Evolutionary conservation across 2,888 invertebrate species (phyloP).

Genomic region (Dilophus febrilis): DNA sequence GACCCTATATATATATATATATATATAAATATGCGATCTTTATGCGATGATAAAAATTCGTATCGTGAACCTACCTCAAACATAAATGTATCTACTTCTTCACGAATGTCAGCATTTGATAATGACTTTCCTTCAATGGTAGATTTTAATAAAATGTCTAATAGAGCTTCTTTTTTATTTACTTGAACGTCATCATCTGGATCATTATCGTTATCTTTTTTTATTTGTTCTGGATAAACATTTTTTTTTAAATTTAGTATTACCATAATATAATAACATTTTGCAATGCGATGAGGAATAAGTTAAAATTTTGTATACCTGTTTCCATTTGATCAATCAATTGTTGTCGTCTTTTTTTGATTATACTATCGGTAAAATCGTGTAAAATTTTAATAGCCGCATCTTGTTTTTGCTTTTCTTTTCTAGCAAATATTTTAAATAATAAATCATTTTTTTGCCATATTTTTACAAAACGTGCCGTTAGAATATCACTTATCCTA

Average conservation of each 20-base stretch:
- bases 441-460: slow-evolving; percentile 19
- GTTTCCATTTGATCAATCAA: slow-evolving; percentile 11
- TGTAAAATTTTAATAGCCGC: slow-evolving; percentile 25
- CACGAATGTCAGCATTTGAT: slow-evolving; percentile 40
- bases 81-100: slow-evolving; percentile 59
- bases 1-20: slow-evolving; percentile 22
- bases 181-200: neutral
- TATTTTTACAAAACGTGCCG: slow-evolving; percentile 18
- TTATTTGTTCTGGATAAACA: no score
- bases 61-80: slow-evolving; percentile 38
- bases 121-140: slow-evolving; percentile 40
- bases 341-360: slow-evolving; percentile 19
- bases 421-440: slow-evolving; percentile 12
- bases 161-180: slow-evolving; percentile 41
- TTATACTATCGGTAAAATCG: slow-evolving; percentile 30
- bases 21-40: neutral
- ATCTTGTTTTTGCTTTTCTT: slow-evolving; percentile 1
- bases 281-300: no score
- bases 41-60: slow-evolving; percentile 10
- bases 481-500: slow-evolving; percentile 19
- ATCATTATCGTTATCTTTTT: no score
- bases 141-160: slow-evolving; percentile 47
- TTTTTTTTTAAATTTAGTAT: no score
- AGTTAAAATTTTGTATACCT: no score
- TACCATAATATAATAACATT: no score